Percentiles rank a stretch among this genome's conserved stretches.
These are phyloP conservation scores for Scomberomorus guttatus DNA, from an alignment of 2,797 vertebrate genomes.

Conservation along the genomic window DNA sequence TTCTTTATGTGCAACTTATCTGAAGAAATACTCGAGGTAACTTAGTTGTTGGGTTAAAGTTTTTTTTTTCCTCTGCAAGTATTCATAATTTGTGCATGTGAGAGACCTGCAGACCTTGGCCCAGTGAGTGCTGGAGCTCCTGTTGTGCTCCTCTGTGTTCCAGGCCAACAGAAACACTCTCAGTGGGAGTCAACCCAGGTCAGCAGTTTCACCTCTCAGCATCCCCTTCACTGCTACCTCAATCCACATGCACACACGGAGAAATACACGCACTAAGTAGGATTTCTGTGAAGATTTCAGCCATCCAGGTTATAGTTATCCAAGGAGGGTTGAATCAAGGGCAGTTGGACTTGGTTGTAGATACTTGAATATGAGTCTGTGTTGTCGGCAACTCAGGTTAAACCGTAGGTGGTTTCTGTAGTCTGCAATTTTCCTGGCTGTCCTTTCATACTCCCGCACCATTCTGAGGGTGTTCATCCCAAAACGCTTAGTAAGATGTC, in stretches of 20 bases:
- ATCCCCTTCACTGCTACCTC: constrained; percentile 50
- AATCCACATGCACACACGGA: constrained; percentile 6
- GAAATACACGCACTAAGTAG: constrained; percentile 5
- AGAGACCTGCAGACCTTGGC: constrained; percentile 24
- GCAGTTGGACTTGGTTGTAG: too few species aligned
- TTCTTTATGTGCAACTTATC: background rate
- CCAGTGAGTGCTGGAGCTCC: constrained; percentile 31
- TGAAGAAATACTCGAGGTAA: background rate
- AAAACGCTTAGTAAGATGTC: too few species aligned
- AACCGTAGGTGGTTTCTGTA: too few species aligned
- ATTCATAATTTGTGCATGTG: constrained; percentile 2
- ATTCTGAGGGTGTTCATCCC: too few species aligned
- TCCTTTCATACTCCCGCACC: too few species aligned
- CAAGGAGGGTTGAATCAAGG: too few species aligned
- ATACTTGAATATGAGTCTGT: too few species aligned
- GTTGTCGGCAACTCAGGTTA: too few species aligned
- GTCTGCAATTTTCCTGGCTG: too few species aligned
- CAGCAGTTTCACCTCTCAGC: constrained; percentile 59
- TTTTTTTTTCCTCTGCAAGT: background rate
- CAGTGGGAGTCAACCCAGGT: constrained; percentile 62
- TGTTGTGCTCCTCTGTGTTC: constrained; percentile 33
- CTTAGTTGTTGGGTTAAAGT: background rate
- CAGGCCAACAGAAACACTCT: constrained; percentile 61
- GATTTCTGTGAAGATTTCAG: constrained; percentile 37
- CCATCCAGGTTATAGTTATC: too few species aligned